These are phyloP conservation scores for Protobothrops flavoviridis DNA, from an alignment of 2,113 vertebrate species.

Conservation along the genomic window DNA sequence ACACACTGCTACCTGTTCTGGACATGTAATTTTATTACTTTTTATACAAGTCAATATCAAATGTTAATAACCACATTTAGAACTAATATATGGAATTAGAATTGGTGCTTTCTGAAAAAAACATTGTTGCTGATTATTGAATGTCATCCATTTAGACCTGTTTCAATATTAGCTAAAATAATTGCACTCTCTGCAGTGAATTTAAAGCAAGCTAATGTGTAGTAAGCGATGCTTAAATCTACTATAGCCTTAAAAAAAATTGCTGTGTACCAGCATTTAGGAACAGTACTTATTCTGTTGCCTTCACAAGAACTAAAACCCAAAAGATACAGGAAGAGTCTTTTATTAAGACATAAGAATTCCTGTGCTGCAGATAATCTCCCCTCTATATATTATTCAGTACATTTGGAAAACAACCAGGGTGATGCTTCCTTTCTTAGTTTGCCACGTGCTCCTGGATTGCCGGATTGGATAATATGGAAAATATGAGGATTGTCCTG, in stretches of 20 bases:
- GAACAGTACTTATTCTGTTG: neutral
- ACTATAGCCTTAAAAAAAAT: neutral
- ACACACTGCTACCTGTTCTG: neutral
- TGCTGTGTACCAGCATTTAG: neutral
- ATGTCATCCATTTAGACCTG: neutral
- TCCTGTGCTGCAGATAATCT: conserved; percentile 4
- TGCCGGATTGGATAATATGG: conserved; percentile 9
- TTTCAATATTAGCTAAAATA: neutral
- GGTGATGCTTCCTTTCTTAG: conserved; percentile 19
- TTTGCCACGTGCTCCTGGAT: neutral
- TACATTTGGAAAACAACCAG: conserved; percentile 15
- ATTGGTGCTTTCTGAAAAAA: conserved; percentile 3
- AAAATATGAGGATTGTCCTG: conserved; percentile 38
- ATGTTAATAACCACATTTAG: neutral
- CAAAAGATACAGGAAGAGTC: neutral
- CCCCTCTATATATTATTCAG: neutral
- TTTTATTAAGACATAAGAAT: neutral
- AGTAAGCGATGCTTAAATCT: neutral
- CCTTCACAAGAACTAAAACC: neutral
- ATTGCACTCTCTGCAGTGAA: neutral
- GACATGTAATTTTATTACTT: neutral
- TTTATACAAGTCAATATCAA: neutral
- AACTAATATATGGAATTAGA: neutral
- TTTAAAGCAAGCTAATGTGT: neutral
- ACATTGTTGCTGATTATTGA: neutral